Evolutionary conservation across 2,888 invertebrate species (phyloP), one percentile per base, ranked within the genome.

Genomic region (Plebejus melissa): DNA sequence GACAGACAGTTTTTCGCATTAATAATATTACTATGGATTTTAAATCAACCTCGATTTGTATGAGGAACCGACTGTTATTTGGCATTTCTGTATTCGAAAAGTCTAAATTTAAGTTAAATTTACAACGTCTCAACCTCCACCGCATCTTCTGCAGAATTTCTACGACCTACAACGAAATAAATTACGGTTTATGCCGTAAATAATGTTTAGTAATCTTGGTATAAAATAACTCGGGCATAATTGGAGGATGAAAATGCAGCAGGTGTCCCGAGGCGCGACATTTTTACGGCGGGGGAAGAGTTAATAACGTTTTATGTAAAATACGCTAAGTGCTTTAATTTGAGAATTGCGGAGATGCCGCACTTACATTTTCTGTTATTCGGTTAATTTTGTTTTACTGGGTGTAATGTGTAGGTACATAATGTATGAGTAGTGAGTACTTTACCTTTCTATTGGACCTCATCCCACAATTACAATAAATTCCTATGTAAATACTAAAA

Each of bases 231-330:
- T 78, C 77, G 78, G 77, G 78, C 81, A 82, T 86, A 87, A 85
- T 85, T 87, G 86, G 83, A 79, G 77, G 83, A 85, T 86, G 88
- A 87, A 87, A 89, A 88, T 88, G 83, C 84, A 85, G 86, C 87
- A 83, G 82, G 82, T 84, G 81, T 82, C 83, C 79, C 86, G 86
- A 86, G 86, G 84, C 82, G 79, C 86, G 86, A 86, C 86, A 84
- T 85, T 89, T 90, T 89, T 89, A 90, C 87, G 85, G 83, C 86
- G 77, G 80, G 82, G 80, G 83, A 85, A 85, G 86, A 88, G 86
- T 88, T 89, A 88, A 87, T 88, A 87, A 84, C 82, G 80, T 81
- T 87, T 87, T 85, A 86, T 86, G 86, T 87, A 86, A 87, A 87
- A 84, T 83, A 82, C 78, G 82, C 82, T 81, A 80, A 82, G 82